phyloP scores from a whole-genome alignment of 2,113 vertebrate species.

The Otolemur garnettii region DNA sequence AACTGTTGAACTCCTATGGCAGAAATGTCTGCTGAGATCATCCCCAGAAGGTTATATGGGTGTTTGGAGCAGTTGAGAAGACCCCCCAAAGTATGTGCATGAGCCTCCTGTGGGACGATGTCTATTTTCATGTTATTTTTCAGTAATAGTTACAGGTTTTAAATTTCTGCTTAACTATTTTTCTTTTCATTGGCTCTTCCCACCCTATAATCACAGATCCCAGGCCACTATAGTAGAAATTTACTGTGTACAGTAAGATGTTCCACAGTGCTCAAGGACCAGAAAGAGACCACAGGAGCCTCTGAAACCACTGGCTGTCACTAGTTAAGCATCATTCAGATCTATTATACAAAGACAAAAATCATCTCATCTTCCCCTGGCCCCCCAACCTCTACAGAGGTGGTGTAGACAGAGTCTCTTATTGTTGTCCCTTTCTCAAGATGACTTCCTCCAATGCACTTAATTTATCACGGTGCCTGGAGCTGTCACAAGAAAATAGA shows the following conservation, averaged over 20 bases:
- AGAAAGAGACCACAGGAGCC: background rate
- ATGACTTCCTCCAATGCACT: background rate
- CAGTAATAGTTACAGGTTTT: background rate
- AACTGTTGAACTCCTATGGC: background rate
- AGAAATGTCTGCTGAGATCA: background rate
- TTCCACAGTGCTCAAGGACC: background rate
- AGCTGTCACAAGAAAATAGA: background rate
- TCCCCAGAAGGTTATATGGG: background rate
- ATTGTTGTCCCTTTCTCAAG: background rate
- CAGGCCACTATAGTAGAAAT: background rate
- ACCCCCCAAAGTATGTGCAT: background rate
- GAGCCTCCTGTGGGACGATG: background rate
- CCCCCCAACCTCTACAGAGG: background rate
- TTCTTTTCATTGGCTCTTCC: background rate
- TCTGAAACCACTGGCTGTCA: background rate
- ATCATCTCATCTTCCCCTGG: background rate
- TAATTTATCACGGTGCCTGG: background rate
- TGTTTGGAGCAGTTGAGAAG: background rate
- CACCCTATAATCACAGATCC: background rate
- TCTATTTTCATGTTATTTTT: slow-evolving; percentile 1
- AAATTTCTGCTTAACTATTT: background rate
- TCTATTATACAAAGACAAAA: slow-evolving; percentile 5
- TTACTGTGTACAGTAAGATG: background rate
- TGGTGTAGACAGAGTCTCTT: background rate
- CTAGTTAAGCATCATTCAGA: background rate